Percentiles rank a stretch among this genome's conserved stretches.
phyloP scores from a whole-genome alignment of 2,888 invertebrate species.

The Cloeon dipterum region DNA sequence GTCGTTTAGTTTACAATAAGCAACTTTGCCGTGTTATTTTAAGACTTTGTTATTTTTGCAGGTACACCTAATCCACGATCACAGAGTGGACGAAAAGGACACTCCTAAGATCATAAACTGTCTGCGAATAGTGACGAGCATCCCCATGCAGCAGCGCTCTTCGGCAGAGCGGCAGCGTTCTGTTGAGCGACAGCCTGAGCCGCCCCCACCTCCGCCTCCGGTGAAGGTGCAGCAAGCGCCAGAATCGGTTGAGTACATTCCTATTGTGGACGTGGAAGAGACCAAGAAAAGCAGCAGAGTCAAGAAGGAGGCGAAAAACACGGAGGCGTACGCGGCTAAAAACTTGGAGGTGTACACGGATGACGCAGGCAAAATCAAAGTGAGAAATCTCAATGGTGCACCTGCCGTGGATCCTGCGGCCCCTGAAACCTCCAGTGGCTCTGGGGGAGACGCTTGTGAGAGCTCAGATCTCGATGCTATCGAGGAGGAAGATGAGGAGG shows the following conservation, averaged over 20 bases:
- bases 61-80: constrained; percentile 40
- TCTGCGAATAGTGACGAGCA: background rate
- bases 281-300: too few species aligned
- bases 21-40: too few species aligned
- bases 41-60: too few species aligned
- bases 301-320: too few species aligned
- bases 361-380: constrained; percentile 2
- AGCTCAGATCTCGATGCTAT: constrained; percentile 1
- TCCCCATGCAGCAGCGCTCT: too few species aligned
- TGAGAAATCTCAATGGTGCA: constrained; percentile 1
- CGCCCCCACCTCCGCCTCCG: background rate
- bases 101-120: background rate
- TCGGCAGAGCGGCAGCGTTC: background rate
- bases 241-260: too few species aligned
- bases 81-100: constrained; percentile 33
- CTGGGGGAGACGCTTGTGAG: constrained; percentile 1
- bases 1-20: too few species aligned
- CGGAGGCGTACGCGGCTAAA: constrained; percentile 4
- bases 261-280: too few species aligned
- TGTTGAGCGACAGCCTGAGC: background rate
- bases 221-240: background rate
- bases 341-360: constrained; percentile 4
- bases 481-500: background rate
- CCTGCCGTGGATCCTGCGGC: background rate
- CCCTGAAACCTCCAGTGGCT: background rate